Conservation (phyloP, 2,888 invertebrate species). For the Laothoe populi region DNA sequence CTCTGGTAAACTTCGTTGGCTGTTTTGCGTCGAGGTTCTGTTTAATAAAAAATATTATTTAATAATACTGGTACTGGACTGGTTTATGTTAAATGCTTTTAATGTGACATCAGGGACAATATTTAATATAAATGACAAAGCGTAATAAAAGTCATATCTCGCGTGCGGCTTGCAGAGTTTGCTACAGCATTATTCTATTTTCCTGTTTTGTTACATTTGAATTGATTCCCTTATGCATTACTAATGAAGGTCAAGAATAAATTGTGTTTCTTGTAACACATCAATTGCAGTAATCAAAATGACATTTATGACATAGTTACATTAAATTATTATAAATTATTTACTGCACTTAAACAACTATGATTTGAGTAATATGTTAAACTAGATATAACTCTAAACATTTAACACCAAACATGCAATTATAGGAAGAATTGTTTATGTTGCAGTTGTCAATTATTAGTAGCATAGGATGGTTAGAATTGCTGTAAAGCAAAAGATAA, state of each 20-base stretch:
- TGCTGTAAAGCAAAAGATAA: slow-evolving; percentile 7
- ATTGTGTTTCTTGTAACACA: slow-evolving; percentile 18
- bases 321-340: slow-evolving; percentile 17
- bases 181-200: slow-evolving; percentile 3
- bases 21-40: slow-evolving; percentile 82
- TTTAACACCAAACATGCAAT: slow-evolving; percentile 21
- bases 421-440: slow-evolving; percentile 5
- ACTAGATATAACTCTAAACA: slow-evolving; percentile 5
- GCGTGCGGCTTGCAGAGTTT: slow-evolving; percentile 1
- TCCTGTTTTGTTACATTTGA: slow-evolving; percentile 14
- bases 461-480: slow-evolving; percentile 13
- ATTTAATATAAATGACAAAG: neutral
- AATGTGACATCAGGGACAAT: neutral
- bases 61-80: neutral
- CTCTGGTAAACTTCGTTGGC: slow-evolving; percentile 92
- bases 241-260: slow-evolving; percentile 22
- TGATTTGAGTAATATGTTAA: neutral
- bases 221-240: slow-evolving; percentile 13
- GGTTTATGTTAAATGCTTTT: neutral
- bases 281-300: slow-evolving; percentile 6
- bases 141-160: slow-evolving; percentile 8
- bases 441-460: slow-evolving; percentile 11
- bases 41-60: slow-evolving; percentile 18
- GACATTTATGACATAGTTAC: slow-evolving; percentile 10
- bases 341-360: neutral